Conservation (phyloP, 2,797 vertebrate species). For the Caiman crocodilus region DNA sequence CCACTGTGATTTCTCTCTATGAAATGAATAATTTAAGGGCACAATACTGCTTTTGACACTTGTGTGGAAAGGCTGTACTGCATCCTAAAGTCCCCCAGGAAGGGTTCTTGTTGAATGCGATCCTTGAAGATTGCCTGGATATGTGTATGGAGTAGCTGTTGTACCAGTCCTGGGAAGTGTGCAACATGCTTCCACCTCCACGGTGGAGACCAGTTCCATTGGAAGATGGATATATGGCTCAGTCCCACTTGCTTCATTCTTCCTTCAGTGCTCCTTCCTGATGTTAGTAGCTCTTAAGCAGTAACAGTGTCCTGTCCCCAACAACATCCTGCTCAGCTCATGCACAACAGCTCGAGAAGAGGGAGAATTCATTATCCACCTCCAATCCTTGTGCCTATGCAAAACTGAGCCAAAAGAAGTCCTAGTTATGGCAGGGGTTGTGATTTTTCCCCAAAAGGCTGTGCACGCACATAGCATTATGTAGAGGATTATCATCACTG, state of each 20-base stretch:
- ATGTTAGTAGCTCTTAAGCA: not conserved
- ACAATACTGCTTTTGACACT: not conserved
- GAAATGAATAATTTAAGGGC: not conserved
- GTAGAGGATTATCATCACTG: not conserved
- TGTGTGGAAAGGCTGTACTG: rapidly evolving
- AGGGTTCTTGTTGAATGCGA: not conserved
- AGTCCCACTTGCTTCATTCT: too few relatives aligned
- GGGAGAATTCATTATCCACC: rapidly evolving
- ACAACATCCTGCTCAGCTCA: not conserved
- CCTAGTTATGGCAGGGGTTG: not conserved
- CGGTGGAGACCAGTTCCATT: not conserved
- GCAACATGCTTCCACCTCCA: not conserved
- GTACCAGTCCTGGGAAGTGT: not conserved
- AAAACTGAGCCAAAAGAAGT: not conserved
- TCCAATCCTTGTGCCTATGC: not conserved
- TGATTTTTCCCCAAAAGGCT: slow-evolving; percentile 3
- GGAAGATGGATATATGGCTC: not conserved
- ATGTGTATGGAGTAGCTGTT: not conserved
- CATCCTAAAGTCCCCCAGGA: not conserved
- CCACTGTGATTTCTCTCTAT: not conserved
- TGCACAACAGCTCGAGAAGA: rapidly evolving
- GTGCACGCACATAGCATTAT: not conserved
- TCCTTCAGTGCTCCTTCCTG: not conserved
- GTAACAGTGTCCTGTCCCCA: not conserved
- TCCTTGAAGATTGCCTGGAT: rapidly evolving